Evolutionary conservation across 2,113 vertebrate genomes (phyloP).

Genomic region (Andinoacara biseriatus): DNA sequence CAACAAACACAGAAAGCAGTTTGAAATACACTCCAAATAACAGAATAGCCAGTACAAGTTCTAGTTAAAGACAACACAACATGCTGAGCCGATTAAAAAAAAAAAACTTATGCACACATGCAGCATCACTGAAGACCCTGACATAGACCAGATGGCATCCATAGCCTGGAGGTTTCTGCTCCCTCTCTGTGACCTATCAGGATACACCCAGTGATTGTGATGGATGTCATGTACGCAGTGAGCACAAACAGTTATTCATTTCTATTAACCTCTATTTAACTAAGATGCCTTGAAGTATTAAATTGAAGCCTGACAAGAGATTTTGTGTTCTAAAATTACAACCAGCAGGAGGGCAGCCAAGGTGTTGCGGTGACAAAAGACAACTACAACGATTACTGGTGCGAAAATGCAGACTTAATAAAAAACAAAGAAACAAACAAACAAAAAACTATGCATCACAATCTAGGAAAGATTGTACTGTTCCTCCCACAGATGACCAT

Average conservation of each 20-base stretch:
- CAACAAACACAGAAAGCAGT: background rate
- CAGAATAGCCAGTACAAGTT: background rate
- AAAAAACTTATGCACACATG: background rate
- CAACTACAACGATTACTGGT: constrained; percentile 2
- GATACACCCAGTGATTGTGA: constrained; percentile 28
- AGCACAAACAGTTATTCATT: constrained; percentile 30
- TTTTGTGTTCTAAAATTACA: constrained; percentile 50
- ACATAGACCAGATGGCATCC: constrained; percentile 49
- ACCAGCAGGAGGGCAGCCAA: constrained; percentile 44
- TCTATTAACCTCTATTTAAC: constrained; percentile 54
- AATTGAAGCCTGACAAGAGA: constrained; percentile 41
- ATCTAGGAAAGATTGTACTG: constrained; percentile 1
- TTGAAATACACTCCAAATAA: background rate
- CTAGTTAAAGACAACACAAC: constrained; percentile 5
- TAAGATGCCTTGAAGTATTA: constrained; percentile 26
- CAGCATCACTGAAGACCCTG: background rate
- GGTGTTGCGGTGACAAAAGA: constrained; percentile 30
- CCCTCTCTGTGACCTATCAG: constrained; percentile 39
- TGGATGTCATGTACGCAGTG: constrained; percentile 13
- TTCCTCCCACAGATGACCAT: background rate
- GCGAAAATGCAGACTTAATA: constrained; percentile 7
- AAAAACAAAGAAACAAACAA: background rate
- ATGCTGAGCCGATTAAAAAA: too few relatives aligned
- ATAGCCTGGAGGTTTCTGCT: constrained; percentile 27
- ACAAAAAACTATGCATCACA: too few relatives aligned